Evolutionary conservation across 2,113 vertebrate genomes (phyloP).

Genomic region (Heloderma charlesbogerti): DNA sequence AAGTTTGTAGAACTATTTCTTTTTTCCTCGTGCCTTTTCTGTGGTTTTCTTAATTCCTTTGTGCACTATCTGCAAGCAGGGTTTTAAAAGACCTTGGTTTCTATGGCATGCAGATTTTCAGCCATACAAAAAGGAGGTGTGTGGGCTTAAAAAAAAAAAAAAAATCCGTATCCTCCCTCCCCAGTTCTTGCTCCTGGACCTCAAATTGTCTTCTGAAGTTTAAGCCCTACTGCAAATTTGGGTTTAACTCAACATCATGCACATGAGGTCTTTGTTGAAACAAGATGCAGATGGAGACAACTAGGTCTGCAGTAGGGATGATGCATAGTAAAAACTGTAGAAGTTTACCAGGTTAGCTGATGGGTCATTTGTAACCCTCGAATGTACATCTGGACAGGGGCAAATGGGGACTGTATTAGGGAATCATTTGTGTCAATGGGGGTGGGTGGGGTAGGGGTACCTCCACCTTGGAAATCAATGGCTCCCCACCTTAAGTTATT

Average conservation of each 20-base stretch:
- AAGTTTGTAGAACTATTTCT: background rate
- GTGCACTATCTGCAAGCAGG: background rate
- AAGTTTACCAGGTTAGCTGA: background rate
- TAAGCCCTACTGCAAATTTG: slow-evolving; percentile 52
- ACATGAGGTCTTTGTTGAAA: slow-evolving; percentile 61
- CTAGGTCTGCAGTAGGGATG: slow-evolving; percentile 33
- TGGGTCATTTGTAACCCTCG: background rate
- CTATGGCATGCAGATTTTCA: background rate
- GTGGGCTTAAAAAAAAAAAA: background rate
- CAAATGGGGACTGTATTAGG: background rate
- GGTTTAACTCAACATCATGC: slow-evolving; percentile 54
- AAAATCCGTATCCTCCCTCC: slow-evolving; percentile 25
- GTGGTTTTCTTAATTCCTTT: background rate
- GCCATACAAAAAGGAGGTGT: background rate
- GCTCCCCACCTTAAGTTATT: slow-evolving; percentile 2
- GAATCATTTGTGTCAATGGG: background rate
- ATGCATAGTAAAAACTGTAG: background rate
- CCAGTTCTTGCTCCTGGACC: slow-evolving; percentile 28
- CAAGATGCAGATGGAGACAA: slow-evolving; percentile 46
- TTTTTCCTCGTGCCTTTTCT: background rate
- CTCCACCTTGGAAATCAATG: slow-evolving; percentile 11
- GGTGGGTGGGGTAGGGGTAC: background rate
- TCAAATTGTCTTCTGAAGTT: slow-evolving; percentile 65
- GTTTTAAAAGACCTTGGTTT: background rate
- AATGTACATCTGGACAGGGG: slow-evolving; percentile 40